These are phyloP conservation scores for Apantesis nais DNA, from an alignment of 2,888 invertebrate species.

Conservation along the genomic window DNA sequence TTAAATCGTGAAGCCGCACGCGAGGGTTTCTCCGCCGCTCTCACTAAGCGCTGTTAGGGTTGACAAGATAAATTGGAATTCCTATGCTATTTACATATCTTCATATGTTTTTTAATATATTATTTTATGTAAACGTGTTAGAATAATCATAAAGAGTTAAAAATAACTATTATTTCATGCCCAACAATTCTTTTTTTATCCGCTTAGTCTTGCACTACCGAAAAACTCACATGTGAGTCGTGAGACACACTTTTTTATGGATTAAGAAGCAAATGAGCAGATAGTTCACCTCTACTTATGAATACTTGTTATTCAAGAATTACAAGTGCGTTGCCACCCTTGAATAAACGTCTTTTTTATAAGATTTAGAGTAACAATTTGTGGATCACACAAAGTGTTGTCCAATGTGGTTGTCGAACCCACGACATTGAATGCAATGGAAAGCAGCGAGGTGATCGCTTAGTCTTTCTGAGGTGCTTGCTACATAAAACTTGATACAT, in stretches of 20 bases:
- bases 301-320: no score
- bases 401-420: no score
- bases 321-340: no score
- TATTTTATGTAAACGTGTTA: not conserved
- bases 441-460: no score
- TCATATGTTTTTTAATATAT: not conserved
- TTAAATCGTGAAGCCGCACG: constrained; percentile 73
- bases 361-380: no score
- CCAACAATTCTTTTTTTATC: not conserved
- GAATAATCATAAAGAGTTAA: not conserved
- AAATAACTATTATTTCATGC: not conserved
- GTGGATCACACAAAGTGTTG: no score
- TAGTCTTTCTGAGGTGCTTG: not conserved
- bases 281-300: no score
- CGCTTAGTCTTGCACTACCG: not conserved
- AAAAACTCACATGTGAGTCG: not conserved
- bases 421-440: no score
- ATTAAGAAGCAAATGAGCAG: no score
- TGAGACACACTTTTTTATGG: no score
- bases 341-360: no score
- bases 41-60: constrained; percentile 39
- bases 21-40: constrained; percentile 54
- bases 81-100: not conserved
- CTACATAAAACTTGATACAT: not conserved
- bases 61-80: constrained; percentile 22